Conservation (phyloP, 2,113 vertebrate species). For the Pelvicachromis taeniatus region DNA sequence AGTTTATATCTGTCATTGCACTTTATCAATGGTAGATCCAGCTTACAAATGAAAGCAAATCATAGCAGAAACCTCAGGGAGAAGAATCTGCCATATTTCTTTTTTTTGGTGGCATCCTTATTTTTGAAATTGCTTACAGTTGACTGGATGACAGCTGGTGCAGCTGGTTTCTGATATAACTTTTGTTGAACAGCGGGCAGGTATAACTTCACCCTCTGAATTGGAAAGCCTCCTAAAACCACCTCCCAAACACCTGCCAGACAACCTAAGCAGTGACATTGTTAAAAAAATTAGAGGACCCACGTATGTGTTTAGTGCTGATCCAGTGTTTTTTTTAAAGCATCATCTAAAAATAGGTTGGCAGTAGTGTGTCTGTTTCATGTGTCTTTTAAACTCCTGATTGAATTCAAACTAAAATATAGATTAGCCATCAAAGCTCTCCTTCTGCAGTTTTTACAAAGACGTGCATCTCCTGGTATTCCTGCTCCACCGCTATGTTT, state of each 20-base stretch:
- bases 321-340: not conserved
- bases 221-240: not conserved
- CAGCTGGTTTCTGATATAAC: constrained; percentile 3
- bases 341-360: not conserved
- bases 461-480: not conserved
- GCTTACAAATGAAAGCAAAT: constrained; percentile 6
- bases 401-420: not conserved
- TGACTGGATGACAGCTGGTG: constrained; percentile 1
- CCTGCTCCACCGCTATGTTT: not conserved
- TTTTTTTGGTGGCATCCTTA: not conserved
- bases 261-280: not conserved
- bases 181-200: constrained; percentile 11
- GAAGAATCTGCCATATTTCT: constrained; percentile 9
- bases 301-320: not conserved
- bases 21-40: not conserved
- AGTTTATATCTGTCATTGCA: not conserved
- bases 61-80: not conserved
- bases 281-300: not conserved
- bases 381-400: not conserved
- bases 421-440: not conserved
- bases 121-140: constrained; percentile 25
- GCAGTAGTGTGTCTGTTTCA: not conserved
- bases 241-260: constrained; percentile 2
- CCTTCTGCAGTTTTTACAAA: not conserved
- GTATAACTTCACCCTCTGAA: not conserved